phyloP scores from a whole-genome alignment of 2,113 vertebrate species.

The Scytalopus superciliaris region DNA sequence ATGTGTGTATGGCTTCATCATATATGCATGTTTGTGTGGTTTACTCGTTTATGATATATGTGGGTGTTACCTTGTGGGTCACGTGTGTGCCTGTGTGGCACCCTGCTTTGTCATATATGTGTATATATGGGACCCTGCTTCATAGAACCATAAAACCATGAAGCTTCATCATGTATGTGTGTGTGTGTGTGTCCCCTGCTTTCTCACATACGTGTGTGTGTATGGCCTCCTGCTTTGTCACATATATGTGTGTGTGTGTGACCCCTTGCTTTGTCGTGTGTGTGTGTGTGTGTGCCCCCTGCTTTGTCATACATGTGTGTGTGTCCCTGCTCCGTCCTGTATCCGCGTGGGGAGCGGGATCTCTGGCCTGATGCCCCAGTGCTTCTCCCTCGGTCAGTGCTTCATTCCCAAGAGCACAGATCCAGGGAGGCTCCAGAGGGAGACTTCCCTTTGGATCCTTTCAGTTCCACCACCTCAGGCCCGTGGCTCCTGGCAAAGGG shows the following conservation, averaged over 20 bases:
- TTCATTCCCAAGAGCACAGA: background rate
- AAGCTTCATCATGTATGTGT: no score
- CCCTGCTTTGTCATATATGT: background rate
- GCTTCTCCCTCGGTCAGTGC: background rate
- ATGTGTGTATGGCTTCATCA: no score
- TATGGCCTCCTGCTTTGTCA: background rate
- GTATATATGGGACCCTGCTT: background rate
- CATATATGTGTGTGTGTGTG: no score
- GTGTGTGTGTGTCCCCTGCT: no score
- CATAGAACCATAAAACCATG: no score
- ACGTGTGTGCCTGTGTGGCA: no score
- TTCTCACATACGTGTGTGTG: background rate
- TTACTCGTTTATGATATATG: no score
- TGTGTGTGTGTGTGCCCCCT: background rate
- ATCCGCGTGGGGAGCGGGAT: background rate
- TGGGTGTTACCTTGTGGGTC: no score
- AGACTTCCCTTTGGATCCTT: background rate
- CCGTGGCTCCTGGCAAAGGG: background rate
- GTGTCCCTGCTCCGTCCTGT: background rate
- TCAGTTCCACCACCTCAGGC: rapidly evolving
- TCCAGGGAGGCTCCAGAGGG: background rate
- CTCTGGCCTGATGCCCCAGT: background rate
- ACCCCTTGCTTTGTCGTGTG: background rate
- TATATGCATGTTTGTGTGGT: no score
- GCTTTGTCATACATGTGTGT: background rate